Conservation (phyloP, 2,113 vertebrate species). For the Nibea coibor region DNA sequence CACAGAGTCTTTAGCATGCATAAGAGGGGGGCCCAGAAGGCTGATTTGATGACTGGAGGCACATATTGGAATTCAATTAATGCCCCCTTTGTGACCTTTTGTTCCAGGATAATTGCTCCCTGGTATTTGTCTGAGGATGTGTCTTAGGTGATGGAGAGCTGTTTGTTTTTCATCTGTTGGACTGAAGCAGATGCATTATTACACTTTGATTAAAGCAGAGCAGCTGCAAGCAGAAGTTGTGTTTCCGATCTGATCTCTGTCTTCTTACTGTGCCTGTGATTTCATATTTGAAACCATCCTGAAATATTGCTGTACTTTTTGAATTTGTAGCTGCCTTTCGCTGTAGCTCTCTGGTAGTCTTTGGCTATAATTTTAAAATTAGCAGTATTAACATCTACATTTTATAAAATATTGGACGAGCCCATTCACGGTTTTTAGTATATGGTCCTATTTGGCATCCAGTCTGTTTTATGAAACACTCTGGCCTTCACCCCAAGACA, state of each 20-base stretch:
- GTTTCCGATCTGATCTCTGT: constrained; percentile 28
- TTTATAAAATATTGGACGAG: neutral
- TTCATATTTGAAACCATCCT: constrained; percentile 17
- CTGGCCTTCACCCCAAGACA: constrained; percentile 14
- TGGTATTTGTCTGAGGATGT: constrained; percentile 75
- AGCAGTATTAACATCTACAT: constrained; percentile 18
- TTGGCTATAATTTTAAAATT: constrained; percentile 10
- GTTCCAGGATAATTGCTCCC: constrained; percentile 88
- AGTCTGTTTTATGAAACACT: constrained; percentile 34
- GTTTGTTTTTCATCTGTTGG: constrained; percentile 42
- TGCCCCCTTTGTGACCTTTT: constrained; percentile 85
- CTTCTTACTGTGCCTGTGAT: constrained; percentile 7
- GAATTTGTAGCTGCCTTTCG: neutral
- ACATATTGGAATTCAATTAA: constrained; percentile 90
- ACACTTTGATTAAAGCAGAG: constrained; percentile 16
- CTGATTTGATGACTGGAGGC: constrained; percentile 81
- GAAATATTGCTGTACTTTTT: constrained; percentile 27
- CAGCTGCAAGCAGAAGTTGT: too few species aligned
- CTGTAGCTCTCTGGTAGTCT: neutral
- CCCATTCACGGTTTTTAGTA: constrained; percentile 29
- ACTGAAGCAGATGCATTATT: constrained; percentile 55
- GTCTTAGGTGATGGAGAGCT: constrained; percentile 56
- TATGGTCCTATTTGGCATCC: constrained; percentile 24
- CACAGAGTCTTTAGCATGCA: constrained; percentile 72
- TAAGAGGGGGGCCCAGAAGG: constrained; percentile 71